phyloP scores from a whole-genome alignment of 1,140 invertebrate species.

The Drosophila kikkawai region DNA sequence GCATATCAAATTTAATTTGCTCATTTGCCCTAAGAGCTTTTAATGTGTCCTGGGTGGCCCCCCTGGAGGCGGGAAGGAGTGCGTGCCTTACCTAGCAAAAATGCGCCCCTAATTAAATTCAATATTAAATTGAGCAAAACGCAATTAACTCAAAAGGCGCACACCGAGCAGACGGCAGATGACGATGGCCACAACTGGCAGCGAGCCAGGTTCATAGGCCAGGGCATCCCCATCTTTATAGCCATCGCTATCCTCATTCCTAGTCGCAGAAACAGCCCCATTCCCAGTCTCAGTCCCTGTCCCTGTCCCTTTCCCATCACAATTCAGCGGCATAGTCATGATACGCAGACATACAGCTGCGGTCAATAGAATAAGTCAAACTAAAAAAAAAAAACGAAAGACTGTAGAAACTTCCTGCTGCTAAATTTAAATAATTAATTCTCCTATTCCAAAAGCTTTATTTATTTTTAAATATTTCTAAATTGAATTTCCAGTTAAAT shows the following conservation, averaged over 20 bases:
- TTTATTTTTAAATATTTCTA: no score
- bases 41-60: slow-evolving; percentile 71
- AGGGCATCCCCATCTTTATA: slow-evolving; percentile 34
- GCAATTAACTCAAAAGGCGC: slow-evolving; percentile 82
- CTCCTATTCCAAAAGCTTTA: no score
- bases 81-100: slow-evolving; percentile 71
- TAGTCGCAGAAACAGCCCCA: neutral
- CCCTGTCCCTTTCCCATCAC: neutral
- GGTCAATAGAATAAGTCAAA: neutral
- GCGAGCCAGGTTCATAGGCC: slow-evolving; percentile 49
- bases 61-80: neutral
- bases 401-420: no score
- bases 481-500: no score
- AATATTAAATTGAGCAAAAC: slow-evolving; percentile 84
- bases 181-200: slow-evolving; percentile 49
- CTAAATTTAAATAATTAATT: no score
- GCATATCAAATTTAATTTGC: slow-evolving; percentile 84
- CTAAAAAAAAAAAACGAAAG: no score
- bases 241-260: slow-evolving; percentile 3
- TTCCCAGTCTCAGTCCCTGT: neutral
- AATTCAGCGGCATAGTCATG: slow-evolving; percentile 19
- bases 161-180: slow-evolving; percentile 31
- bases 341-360: slow-evolving; percentile 10
- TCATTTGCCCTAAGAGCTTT: slow-evolving; percentile 83
- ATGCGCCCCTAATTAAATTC: slow-evolving; percentile 83